phyloP scores from a whole-genome alignment of 2,888 invertebrate genomes.

The Scelioninae gen. 1 region DNA sequence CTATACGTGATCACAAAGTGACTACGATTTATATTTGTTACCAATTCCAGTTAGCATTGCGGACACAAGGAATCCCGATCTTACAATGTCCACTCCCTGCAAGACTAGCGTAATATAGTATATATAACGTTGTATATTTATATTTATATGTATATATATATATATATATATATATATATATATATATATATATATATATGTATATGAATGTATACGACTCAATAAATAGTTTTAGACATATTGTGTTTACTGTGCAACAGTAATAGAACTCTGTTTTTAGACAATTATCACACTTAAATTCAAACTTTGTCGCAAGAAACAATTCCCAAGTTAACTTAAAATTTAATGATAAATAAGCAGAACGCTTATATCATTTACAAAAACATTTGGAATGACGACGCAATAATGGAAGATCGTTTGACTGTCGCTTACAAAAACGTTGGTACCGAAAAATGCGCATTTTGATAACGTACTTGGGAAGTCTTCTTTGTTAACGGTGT shows the following conservation, averaged over 20 bases:
- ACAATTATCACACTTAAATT: conserved; percentile 13
- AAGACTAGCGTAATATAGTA: conserved; percentile 48
- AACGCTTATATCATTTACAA: conserved; percentile 4
- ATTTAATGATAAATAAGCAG: too few species aligned
- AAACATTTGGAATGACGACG: conserved; percentile 6
- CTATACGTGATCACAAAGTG: conserved; percentile 49
- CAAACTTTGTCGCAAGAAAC: background rate
- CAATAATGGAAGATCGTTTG: background rate
- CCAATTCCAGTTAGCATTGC: conserved; percentile 67
- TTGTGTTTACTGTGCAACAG: conserved; percentile 34
- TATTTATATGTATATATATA: too few species aligned
- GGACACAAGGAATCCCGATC: conserved; percentile 55
- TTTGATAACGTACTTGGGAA: background rate
- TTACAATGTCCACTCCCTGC: conserved; percentile 51
- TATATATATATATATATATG: conserved; percentile 39
- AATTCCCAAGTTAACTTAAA: background rate
- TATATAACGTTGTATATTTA: conserved; percentile 15
- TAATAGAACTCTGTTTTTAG: too few species aligned
- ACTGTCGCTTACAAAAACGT: too few species aligned
- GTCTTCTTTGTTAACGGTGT: background rate
- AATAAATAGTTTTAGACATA: conserved; percentile 43
- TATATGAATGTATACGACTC: conserved; percentile 27
- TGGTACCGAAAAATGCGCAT: background rate
- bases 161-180: too few species aligned
- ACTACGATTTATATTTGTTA: conserved; percentile 45